Conservation (phyloP, 2,113 vertebrate species). For the Charina bottae region DNA sequence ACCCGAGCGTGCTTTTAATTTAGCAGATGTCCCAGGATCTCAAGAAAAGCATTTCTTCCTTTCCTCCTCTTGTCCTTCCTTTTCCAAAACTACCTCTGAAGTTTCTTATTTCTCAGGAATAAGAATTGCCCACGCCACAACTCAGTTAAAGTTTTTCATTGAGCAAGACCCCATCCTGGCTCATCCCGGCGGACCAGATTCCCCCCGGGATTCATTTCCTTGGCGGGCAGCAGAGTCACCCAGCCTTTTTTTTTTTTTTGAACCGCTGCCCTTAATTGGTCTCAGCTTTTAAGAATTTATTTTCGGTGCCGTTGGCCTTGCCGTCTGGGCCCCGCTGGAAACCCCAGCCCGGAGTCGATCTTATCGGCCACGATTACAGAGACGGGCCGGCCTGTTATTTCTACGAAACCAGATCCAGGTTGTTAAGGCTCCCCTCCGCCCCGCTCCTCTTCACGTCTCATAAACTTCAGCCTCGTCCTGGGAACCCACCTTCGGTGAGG, state of each 20-base stretch:
- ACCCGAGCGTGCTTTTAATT: neutral
- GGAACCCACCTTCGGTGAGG: neutral
- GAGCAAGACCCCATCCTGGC: neutral
- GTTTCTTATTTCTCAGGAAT: neutral
- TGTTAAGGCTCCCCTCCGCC: slow-evolving; percentile 45
- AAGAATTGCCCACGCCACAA: neutral
- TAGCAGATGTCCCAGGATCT: neutral
- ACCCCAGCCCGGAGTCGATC: slow-evolving; percentile 55
- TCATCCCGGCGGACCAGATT: neutral
- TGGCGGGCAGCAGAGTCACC: neutral
- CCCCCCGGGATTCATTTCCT: neutral
- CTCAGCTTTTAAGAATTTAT: slow-evolving; percentile 57
- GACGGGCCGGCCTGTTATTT: slow-evolving; percentile 54
- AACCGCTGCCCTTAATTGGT: slow-evolving; percentile 33
- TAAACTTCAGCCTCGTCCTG: slow-evolving; percentile 44
- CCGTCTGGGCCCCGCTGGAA: slow-evolving; percentile 60
- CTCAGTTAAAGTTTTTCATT: neutral
- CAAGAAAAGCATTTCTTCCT: neutral
- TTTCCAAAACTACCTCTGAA: neutral
- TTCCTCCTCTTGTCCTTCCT: neutral
- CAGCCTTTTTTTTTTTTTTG: neutral
- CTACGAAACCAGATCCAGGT: slow-evolving; percentile 58
- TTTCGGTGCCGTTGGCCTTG: slow-evolving; percentile 56
- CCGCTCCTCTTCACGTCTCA: slow-evolving; percentile 52
- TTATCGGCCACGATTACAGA: slow-evolving; percentile 61